Conservation (phyloP, 2,113 vertebrate genomes). For the Tachysurus vachellii region DNA sequence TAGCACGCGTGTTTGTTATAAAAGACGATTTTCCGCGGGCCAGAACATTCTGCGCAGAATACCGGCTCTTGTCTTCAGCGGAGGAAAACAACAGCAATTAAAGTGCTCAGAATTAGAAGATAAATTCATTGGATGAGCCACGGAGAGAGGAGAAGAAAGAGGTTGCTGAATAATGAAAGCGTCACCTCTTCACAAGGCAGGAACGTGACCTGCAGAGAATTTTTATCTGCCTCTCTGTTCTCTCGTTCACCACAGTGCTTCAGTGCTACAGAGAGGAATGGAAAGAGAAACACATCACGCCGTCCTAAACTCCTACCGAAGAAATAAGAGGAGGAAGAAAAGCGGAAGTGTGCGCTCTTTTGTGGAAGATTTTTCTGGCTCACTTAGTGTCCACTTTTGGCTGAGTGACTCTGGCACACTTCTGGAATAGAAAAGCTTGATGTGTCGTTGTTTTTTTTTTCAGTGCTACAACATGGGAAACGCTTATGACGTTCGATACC, state of each 20-base stretch:
- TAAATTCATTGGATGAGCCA: neutral
- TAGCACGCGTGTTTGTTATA: neutral
- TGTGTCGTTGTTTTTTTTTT: neutral
- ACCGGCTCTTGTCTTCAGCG: conserved; percentile 33
- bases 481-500: neutral
- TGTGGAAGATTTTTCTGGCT: conserved; percentile 41
- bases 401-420: conserved; percentile 31
- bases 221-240: conserved; percentile 37
- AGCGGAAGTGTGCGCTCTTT: conserved; percentile 2
- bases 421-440: neutral
- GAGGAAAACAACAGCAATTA: conserved; percentile 42
- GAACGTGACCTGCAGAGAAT: conserved; percentile 9
- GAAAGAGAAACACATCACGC: conserved; percentile 33
- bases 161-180: conserved; percentile 23
- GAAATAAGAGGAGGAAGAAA: conserved; percentile 2
- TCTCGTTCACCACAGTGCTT: neutral
- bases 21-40: neutral
- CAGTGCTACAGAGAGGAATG: conserved; percentile 1
- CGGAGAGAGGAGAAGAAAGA: conserved; percentile 9
- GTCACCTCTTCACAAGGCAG: conserved; percentile 20
- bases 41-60: conserved; percentile 17
- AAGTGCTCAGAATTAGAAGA: conserved; percentile 17
- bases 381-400: conserved; percentile 28
- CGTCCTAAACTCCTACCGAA: conserved; percentile 34
- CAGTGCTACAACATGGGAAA: neutral